A percentile compares a stretch with the other conserved stretches of the same genome.
These are phyloP conservation scores for Petroica traversi DNA, from an alignment of 2,113 vertebrate species.

Conservation along the genomic window DNA sequence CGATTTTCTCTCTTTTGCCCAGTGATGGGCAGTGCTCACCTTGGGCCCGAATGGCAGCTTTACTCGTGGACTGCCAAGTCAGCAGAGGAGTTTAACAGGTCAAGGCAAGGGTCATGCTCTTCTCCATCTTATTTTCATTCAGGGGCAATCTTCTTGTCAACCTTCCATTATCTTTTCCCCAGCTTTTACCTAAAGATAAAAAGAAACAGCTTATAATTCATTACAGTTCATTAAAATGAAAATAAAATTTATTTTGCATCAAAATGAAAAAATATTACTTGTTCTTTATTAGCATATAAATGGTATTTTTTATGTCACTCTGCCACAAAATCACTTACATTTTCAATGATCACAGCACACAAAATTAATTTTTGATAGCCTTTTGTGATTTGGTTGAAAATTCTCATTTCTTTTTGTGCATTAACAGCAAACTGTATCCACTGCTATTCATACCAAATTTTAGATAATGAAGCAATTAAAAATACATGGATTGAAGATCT, in stretches of 20 bases:
- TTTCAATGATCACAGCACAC: slow-evolving; percentile 82
- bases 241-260: slow-evolving; percentile 81
- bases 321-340: slow-evolving; percentile 80
- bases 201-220: slow-evolving; percentile 73
- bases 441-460: slow-evolving; percentile 81
- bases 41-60: neutral
- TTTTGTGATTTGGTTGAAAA: slow-evolving; percentile 84
- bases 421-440: slow-evolving; percentile 80
- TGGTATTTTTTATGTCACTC: slow-evolving; percentile 79
- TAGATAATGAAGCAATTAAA: slow-evolving; percentile 88
- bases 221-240: slow-evolving; percentile 80
- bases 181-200: slow-evolving; percentile 68
- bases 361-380: slow-evolving; percentile 88
- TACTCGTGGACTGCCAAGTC: neutral
- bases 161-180: slow-evolving; percentile 31
- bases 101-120: neutral
- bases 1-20: neutral
- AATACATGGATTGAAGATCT: slow-evolving; percentile 84
- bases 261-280: slow-evolving; percentile 74
- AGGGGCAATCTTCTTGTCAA: neutral
- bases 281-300: slow-evolving; percentile 88
- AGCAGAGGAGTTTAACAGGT: neutral
- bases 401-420: slow-evolving; percentile 79
- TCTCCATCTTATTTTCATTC: neutral
- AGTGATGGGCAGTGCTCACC: neutral